Percentiles rank a stretch among this genome's conserved stretches.
Evolutionary conservation across 2,113 vertebrate species (phyloP).

Genomic region (Sceloporus tristichus): DNA sequence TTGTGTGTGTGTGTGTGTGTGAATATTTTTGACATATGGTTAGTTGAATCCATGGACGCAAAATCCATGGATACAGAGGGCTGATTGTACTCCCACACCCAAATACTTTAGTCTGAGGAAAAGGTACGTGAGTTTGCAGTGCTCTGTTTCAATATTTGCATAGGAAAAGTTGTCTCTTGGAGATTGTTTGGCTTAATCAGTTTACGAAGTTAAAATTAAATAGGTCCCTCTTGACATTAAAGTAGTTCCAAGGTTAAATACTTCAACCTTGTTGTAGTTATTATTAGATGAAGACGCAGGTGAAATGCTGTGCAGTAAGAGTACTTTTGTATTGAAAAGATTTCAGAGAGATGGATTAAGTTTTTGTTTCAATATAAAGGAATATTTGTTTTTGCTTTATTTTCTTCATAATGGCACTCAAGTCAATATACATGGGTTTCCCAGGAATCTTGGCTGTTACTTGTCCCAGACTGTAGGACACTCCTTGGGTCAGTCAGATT

Average conservation of each 20-base stretch:
- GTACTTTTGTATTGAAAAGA: constrained; percentile 34
- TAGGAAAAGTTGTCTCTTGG: constrained; percentile 15
- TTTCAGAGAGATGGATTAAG: constrained; percentile 6
- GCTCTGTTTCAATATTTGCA: background rate
- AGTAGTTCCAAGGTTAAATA: constrained; percentile 37
- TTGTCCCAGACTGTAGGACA: background rate
- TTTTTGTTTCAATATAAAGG: constrained; percentile 9
- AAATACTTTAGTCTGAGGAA: constrained; percentile 51
- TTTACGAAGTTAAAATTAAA: constrained; percentile 42
- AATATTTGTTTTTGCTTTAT: background rate
- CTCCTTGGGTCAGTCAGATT: background rate
- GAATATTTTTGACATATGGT: too few relatives aligned
- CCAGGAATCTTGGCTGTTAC: background rate
- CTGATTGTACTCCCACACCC: constrained; percentile 4
- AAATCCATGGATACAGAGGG: too few relatives aligned
- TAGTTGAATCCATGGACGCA: too few relatives aligned
- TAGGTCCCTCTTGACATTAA: constrained; percentile 34
- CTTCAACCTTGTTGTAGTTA: constrained; percentile 44
- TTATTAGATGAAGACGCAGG: constrained; percentile 1
- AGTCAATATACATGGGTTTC: background rate
- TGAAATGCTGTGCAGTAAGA: constrained; percentile 35
- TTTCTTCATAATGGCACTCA: background rate
- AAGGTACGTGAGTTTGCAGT: constrained; percentile 3
- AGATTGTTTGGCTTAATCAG: constrained; percentile 48
- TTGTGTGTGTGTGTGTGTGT: too few relatives aligned